Base-by-base conservation (phyloP, 1,140 invertebrate species). In the Polypedilum pembai region DNA sequence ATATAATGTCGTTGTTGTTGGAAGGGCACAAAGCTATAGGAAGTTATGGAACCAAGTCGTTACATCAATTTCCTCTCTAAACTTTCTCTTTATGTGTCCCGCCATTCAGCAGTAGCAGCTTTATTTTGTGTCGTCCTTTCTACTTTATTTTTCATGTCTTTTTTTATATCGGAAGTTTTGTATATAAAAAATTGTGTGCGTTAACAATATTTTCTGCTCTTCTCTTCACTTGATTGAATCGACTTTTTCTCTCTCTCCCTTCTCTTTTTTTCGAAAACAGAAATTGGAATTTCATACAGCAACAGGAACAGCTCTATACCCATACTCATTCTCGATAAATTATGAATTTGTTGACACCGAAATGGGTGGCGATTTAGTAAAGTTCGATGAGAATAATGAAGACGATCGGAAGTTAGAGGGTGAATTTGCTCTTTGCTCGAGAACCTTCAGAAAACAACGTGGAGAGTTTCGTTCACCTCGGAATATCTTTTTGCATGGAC, bases 261-360 rank as follows among this genome's bases (percentile, higher is more conserved):
- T 21, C n/a, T 75, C 33, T 69, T 79, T 78, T 15, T 56, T 15
- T 12, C 15, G 12, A n/a, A 8, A 69, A 69, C 78, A 82, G 81
- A 82, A 82, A 80, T 77, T 82, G 74, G 81, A 82, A 77, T 82
- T 82, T 80, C 79, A 87, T 81, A 83, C 86, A 75, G 79, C 87
- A 79, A 82, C 86, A 74, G 89, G 88, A 21, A 90, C 88, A 8
- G 89, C 88, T 20, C 84, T 90, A 3, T 88, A 89, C 78, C 89
- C 88, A 7, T 85, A 88, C 1, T 83, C 85, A 24, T 90, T 90
- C 78, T 83, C 85, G 41, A 78, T 90, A 41, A 87, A 91, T 74
- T 94, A 94, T 80, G 93, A 95, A 80, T 94, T 95, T 77, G 88
- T 94, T 1, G 91, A 93, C 79, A 93, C 92, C 0, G 82, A 89